Evolutionary conservation across 2,888 invertebrate species (phyloP).

Genomic region (Steromphala cineraria): DNA sequence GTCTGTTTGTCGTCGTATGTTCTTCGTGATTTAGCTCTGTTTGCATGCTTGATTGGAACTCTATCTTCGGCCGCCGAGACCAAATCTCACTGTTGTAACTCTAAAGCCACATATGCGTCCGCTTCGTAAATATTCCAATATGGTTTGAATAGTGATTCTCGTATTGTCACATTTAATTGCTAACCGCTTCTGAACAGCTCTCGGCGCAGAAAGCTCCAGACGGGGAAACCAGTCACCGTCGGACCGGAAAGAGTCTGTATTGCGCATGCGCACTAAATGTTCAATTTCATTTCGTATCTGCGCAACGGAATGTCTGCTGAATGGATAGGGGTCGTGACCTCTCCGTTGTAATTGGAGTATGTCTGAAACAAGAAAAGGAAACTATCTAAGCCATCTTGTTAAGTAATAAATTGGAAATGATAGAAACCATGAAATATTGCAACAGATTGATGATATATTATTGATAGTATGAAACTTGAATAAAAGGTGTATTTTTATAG

Average conservation of each 20-base stretch:
- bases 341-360: background rate
- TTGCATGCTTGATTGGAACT: too few relatives aligned
- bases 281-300: background rate
- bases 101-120: constrained; percentile 30
- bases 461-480: too few relatives aligned
- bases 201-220: background rate
- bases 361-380: background rate
- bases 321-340: background rate
- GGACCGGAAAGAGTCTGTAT: background rate
- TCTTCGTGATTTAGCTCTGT: too few relatives aligned
- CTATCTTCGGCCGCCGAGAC: constrained; percentile 25
- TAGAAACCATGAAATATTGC: too few relatives aligned
- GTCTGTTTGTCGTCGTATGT: too few relatives aligned
- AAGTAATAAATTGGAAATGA: too few relatives aligned
- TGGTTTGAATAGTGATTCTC: constrained; percentile 21
- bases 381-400: too few relatives aligned
- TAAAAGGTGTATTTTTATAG: too few relatives aligned
- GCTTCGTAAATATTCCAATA: constrained; percentile 23
- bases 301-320: background rate
- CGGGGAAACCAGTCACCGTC: background rate
- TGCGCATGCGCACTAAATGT: background rate
- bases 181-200: background rate
- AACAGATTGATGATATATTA: too few relatives aligned
- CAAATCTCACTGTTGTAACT: constrained; percentile 28
- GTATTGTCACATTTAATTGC: constrained; percentile 20